Conservation (phyloP, 1,140 invertebrate genomes). For the Bicyclus anynana region DNA sequence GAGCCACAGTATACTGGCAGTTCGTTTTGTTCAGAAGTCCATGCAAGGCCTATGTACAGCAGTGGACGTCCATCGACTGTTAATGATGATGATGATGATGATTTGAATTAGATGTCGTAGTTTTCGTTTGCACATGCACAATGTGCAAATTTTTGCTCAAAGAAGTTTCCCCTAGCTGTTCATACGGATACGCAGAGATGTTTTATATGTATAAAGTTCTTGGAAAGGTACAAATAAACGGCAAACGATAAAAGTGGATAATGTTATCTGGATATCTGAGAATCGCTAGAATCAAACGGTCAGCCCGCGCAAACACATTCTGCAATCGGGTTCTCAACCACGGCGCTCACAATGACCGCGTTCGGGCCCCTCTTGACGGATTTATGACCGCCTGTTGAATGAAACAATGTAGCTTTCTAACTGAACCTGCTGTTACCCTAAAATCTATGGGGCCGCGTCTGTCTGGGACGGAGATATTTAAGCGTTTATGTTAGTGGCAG, state of each 20-base stretch:
- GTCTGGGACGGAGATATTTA: not conserved
- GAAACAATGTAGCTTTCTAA: constrained; percentile 28
- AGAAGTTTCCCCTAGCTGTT: too few species aligned
- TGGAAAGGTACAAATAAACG: not conserved
- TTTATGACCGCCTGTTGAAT: constrained; percentile 28
- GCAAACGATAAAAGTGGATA: not conserved
- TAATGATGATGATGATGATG: too few species aligned
- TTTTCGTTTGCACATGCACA: too few species aligned
- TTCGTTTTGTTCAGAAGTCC: too few species aligned
- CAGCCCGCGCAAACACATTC: constrained; percentile 7
- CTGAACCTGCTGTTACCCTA: constrained; percentile 23
- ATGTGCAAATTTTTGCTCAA: too few species aligned
- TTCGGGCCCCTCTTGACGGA: constrained; percentile 19
- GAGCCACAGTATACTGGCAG: too few species aligned
- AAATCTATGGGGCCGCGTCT: constrained; percentile 8
- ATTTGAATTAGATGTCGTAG: too few species aligned
- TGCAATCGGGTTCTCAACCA: constrained; percentile 2
- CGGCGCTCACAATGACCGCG: constrained; percentile 12
- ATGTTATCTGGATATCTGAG: not conserved
- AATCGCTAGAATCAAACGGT: constrained; percentile 6
- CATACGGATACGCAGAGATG: too few species aligned
- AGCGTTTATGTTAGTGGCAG: not conserved
- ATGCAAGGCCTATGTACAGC: too few species aligned
- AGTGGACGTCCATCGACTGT: too few species aligned
- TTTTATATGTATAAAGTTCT: too few species aligned